Conservation (phyloP, 1,140 invertebrate species). For the Contarinia nasturtii region DNA sequence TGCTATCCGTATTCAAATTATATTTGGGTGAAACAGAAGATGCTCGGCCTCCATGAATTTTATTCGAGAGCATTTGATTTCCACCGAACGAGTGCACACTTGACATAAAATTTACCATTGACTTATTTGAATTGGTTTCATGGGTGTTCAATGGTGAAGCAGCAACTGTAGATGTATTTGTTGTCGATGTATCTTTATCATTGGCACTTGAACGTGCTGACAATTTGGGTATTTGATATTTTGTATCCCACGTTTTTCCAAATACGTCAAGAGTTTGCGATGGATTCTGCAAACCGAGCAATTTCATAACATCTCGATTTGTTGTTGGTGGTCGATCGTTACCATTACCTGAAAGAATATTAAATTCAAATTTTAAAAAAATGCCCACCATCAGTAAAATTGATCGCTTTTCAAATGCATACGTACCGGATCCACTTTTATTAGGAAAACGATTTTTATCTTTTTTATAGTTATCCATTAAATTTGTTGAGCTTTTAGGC, state of each 20-base stretch:
- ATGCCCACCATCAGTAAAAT: no score
- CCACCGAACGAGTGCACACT: no score
- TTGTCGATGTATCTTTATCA: conserved; percentile 14
- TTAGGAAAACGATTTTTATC: background rate
- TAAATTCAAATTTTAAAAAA: no score
- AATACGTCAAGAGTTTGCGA: conserved; percentile 38
- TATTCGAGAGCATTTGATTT: background rate
- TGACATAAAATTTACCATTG: background rate
- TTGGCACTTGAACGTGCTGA: conserved; percentile 31
- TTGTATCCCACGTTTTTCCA: conserved; percentile 60
- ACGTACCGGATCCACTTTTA: conserved; percentile 8
- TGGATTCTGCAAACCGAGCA: conserved; percentile 18
- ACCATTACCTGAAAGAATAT: conserved; percentile 1
- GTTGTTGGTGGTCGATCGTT: conserved; percentile 7
- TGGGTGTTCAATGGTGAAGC: background rate
- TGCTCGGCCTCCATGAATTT: background rate
- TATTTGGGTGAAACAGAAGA: background rate
- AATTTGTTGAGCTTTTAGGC: background rate
- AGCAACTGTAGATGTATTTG: background rate
- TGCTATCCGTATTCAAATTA: background rate
- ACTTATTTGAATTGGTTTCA: background rate
- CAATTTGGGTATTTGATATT: conserved; percentile 71
- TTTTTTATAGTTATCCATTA: background rate
- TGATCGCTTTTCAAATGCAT: no score
- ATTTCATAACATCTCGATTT: conserved; percentile 19